Base-by-base conservation (phyloP, 2,113 vertebrate genomes). In the Alces alces region DNA sequence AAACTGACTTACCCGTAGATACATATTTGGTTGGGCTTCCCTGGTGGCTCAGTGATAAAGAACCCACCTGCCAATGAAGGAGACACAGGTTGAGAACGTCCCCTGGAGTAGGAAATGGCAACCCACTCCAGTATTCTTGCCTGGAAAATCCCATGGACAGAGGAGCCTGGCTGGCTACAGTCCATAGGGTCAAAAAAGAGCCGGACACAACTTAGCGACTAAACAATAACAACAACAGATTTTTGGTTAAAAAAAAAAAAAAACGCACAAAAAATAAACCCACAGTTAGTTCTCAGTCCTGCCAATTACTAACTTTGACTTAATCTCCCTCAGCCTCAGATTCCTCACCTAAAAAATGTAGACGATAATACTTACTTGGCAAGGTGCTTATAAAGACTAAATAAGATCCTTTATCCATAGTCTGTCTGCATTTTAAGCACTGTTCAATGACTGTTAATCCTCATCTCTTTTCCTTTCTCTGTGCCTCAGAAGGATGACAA, bases 171-270 rank as follows among this genome's bases (percentile, higher is more conserved):
- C 23, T 7, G 36, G 36, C 11, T 43, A 43, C 36, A 73, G 70
- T 14, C 36, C 5, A 43, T 25, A 3, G 21, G 36, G 36, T 73
- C 70, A 73, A 13, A 25, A 73, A 73, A 73, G 70, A 43, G 12
- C 36, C 0, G 0, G 36, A 73, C 21, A 73, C 36, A 73, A 73
- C 11, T 73, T 73, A 43, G 2, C 0, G 1, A 39, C 66, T 73
- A 39, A 73, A 39, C 21, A 39, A 39, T 25, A 73, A 39, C 70
- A 57, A 57, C 7, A 43, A 73, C 70, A 43, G 54, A 33, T 64
- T 55, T 43, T 36, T 60, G 84, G 6, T 55, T n/a, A n/a, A n/a
- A n/a, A n/a, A n/a, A n/a, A n/a, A n/a, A n/a, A 92, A 93, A 54
- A 66, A 54, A 61, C 6, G 47, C 25, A 13, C 66, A 86, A 33